Evolutionary conservation across 2,113 vertebrate genomes (phyloP).

Genomic region (Amblyornis subalaris): DNA sequence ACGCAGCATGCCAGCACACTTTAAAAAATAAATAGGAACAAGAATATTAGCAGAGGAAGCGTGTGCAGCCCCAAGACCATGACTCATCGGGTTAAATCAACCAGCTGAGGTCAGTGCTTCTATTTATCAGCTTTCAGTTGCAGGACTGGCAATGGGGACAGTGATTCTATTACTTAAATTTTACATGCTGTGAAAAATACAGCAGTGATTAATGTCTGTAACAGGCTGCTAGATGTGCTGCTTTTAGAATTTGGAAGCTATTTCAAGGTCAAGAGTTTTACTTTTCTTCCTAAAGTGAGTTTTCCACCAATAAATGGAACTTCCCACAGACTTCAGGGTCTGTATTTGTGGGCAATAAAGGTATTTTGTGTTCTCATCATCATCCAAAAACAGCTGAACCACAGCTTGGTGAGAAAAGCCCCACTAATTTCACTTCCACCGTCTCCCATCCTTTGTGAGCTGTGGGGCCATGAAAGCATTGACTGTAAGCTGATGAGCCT

Average conservation of each 20-base stretch:
- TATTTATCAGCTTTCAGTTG: constrained; percentile 49
- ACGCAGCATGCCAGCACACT: constrained; percentile 5
- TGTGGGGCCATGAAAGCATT: not conserved
- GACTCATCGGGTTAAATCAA: constrained; percentile 52
- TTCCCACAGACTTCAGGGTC: not conserved
- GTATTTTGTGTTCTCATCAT: not conserved
- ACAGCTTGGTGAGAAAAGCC: not conserved
- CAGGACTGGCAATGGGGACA: not conserved
- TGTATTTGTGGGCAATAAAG: not conserved
- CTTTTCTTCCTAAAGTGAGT: constrained; percentile 18
- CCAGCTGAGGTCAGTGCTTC: constrained; percentile 61
- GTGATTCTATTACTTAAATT: constrained; percentile 55
- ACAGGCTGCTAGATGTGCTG: not conserved
- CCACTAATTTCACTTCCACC: not conserved
- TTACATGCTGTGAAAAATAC: constrained; percentile 49
- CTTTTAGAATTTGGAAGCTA: constrained; percentile 27
- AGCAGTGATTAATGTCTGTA: constrained; percentile 7
- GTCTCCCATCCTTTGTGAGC: fast-evolving
- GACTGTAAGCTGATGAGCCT: not conserved
- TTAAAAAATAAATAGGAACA: constrained; percentile 57
- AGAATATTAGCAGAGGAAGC: constrained; percentile 53
- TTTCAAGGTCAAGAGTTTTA: constrained; percentile 46
- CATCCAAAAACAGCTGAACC: not conserved
- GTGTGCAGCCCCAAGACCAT: constrained; percentile 38
- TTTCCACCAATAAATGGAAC: not conserved